Conservation (phyloP, 2,113 vertebrate genomes). For the Halcyon senegalensis region DNA sequence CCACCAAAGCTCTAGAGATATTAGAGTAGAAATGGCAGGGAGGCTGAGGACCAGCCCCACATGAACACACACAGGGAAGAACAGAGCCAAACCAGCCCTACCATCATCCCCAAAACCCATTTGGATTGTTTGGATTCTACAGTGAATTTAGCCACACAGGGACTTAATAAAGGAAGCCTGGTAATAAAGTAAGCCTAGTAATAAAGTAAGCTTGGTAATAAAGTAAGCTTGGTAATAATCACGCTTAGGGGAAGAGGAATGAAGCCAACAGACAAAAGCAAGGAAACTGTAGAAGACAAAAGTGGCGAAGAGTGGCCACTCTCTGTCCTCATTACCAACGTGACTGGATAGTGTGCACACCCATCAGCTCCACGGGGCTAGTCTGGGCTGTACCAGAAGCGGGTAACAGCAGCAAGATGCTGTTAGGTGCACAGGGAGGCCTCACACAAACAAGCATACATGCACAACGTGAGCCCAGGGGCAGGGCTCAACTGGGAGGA, state of each 20-base stretch:
- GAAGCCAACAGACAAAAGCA: constrained; percentile 1
- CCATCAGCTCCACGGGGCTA: background rate
- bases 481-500: background rate
- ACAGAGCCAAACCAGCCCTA: background rate
- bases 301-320: background rate
- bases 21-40: background rate
- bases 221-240: background rate
- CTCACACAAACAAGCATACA: background rate
- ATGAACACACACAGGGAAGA: rapidly evolving
- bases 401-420: rapidly evolving
- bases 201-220: background rate
- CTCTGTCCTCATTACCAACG: background rate
- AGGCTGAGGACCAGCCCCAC: background rate
- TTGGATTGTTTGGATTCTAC: background rate
- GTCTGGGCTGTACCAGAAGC: background rate
- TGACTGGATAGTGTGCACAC: rapidly evolving
- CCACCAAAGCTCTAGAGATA: background rate
- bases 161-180: background rate
- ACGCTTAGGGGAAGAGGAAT: constrained; percentile 9
- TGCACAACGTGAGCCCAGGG: rapidly evolving
- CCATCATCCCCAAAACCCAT: background rate
- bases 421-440: background rate
- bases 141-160: background rate
- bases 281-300: constrained; percentile 21
- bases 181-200: background rate